phyloP scores from a whole-genome alignment of 2,797 vertebrate genomes.

The Eidolon dupreanum region DNA sequence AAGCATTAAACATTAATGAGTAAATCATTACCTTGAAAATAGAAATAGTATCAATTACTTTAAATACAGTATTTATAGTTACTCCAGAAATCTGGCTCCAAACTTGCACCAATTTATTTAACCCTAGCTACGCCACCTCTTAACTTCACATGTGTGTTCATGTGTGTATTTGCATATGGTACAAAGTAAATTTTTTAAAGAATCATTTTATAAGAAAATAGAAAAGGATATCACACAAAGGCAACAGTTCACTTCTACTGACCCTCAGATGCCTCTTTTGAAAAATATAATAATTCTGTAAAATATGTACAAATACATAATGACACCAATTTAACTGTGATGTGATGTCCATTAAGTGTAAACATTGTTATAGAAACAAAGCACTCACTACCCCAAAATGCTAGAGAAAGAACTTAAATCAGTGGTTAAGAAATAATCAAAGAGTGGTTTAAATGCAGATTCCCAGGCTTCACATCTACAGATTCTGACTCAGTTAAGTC shows the following conservation, averaged over 20 bases:
- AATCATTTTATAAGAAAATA: constrained; percentile 16
- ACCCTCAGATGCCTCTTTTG: neutral
- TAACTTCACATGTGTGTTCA: neutral
- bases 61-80: constrained; percentile 37
- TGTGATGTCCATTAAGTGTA: neutral
- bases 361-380: constrained; percentile 40
- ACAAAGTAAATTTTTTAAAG: neutral
- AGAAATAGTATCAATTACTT: constrained; percentile 39
- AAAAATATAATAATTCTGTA: neutral
- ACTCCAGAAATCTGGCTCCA: constrained; percentile 43
- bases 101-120: constrained; percentile 42
- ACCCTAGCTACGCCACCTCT: neutral
- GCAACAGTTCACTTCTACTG: neutral
- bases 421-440: neutral
- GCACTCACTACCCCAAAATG: neutral
- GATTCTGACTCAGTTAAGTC: neutral
- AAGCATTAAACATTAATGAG: constrained; percentile 69
- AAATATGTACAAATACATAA: neutral
- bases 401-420: neutral
- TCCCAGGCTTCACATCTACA: neutral
- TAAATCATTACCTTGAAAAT: constrained; percentile 68
- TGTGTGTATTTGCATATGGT: neutral
- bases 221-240: neutral
- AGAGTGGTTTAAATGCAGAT: neutral
- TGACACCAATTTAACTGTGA: neutral